Evolutionary conservation across 2,888 invertebrate genomes (phyloP), one percentile per base, ranked within the genome.

Genomic region (Escarpia spicata): DNA sequence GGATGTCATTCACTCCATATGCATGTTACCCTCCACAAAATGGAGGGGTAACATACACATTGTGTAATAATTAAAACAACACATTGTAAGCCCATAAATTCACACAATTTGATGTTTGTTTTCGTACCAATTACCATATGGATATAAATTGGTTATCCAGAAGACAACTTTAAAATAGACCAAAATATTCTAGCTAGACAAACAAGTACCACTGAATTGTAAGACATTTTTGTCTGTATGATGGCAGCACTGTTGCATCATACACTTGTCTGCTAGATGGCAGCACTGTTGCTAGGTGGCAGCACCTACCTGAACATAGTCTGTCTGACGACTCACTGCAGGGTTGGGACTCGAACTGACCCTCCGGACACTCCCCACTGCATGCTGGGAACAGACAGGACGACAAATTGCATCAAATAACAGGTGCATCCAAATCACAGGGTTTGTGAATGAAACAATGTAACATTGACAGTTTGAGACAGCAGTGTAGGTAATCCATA

Each of bases 251-350:
- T 26, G 26, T 75, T 75, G 26, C 75, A 37, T 37, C 37, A 75
- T 26, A 75, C 19, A 6, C 19, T 8, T 75, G 6, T 75, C 75
- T 75, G 26, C 19, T 6, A 75, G 75, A 75, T 75, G 75, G 75
- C 75, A 75, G 75, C 75, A 75, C 75, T 19, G 19, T 75, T 75
- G 26, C 75, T 26, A 75, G 75, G n/a, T 75, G 75, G 75, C 19
- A 26, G 75, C 75, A 75, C 75, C 75, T 94, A 96, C 96, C 94
- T 95, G 94, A 94, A 93, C 96, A 96, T 10, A 95, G 94, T n/a
- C 95, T 94, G 94, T 96, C 95, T 43, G 93, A 93, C 1, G 92
- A 92, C n/a, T 94, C 94, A 8, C 95, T 94, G 93, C 96, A 96
- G 44, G 95, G 95, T 37, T 94, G 92, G 26, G 94, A 94, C 95